phyloP scores from a whole-genome alignment of 2,113 vertebrate genomes.

The Phoxinus phoxinus region DNA sequence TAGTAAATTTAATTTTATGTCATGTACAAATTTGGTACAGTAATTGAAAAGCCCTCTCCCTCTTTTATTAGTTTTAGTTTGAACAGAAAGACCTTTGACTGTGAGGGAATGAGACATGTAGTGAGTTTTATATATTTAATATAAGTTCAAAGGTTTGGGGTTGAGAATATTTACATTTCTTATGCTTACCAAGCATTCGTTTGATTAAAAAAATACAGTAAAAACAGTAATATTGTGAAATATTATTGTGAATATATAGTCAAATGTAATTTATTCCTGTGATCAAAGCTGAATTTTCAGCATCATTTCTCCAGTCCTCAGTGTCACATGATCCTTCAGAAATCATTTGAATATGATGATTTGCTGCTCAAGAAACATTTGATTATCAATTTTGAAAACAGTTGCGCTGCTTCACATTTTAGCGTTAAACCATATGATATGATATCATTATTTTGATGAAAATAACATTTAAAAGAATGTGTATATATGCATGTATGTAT shows the following conservation, averaged over 20 bases:
- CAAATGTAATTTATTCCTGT: neutral
- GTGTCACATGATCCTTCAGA: neutral
- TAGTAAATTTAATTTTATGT: slow-evolving; percentile 76
- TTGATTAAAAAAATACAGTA: neutral
- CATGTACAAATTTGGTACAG: slow-evolving; percentile 71
- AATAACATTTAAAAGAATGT: neutral
- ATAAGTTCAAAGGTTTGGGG: slow-evolving; percentile 38
- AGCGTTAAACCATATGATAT: no score
- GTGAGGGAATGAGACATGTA: neutral
- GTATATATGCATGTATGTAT: neutral
- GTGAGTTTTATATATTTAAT: slow-evolving; percentile 40
- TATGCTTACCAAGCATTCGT: neutral
- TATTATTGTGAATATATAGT: neutral
- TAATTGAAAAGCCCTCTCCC: slow-evolving; percentile 69
- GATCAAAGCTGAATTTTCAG: neutral
- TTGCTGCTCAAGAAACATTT: neutral
- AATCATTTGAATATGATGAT: neutral
- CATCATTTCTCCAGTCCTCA: neutral
- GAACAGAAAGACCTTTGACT: slow-evolving; percentile 65
- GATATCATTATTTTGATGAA: no score
- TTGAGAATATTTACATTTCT: neutral
- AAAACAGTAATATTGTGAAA: neutral
- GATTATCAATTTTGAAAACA: neutral
- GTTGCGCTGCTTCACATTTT: no score
- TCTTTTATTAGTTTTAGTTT: slow-evolving; percentile 32